Evolutionary conservation across 2,888 invertebrate species (phyloP), one percentile per base, ranked within the genome.

Genomic region (Euplexia lucipara): DNA sequence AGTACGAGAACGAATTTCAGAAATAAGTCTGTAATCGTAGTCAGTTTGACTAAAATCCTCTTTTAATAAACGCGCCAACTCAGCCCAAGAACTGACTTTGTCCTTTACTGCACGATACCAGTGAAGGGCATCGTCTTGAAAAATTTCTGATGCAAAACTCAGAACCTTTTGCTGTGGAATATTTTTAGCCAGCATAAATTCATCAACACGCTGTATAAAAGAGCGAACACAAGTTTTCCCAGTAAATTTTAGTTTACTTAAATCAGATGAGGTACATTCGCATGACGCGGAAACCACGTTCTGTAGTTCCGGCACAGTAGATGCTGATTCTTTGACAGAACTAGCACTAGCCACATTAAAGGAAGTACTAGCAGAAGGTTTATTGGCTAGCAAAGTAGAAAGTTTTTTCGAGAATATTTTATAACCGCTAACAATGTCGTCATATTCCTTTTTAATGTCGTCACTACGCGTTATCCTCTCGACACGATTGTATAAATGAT

Each of bases 391-490:
- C 22, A 44, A 44, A 22, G 44, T 10, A 44, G 44, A 22, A 44
- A 44, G 44, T 9, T 44, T 44, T 44, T 44, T 22, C 16, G 44
- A 44, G 22, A 44, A 44, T 0, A 22, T 44, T 44, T 44, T 39
- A 39, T 39, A 39, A 39, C 39, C 16, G 39, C 39, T 39, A 39
- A 39, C 39, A 39, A 39, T 39, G n/a, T 39, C 39, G 22, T 44
- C 44, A 44, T 44, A 44, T 20, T 44, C 44, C 44, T 2, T 44
- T 44, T 48, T 16, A 34, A 48, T 48, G 14, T 48, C 34, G 16
- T 48, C 34, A 32, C 48, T 42, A 53, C 53, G 41, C 53, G 53
- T 53, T 53, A 53, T 26, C 53, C 53, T 53, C 53, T 22, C 42
- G 22, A 53, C 26, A 53, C 53, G 56, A n/a, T 39, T 39, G 41